Percentiles rank a stretch among this genome's conserved stretches.
These are phyloP conservation scores for Phalacrocorax aristotelis DNA, from an alignment of 2,113 vertebrate species.

Conservation along the genomic window DNA sequence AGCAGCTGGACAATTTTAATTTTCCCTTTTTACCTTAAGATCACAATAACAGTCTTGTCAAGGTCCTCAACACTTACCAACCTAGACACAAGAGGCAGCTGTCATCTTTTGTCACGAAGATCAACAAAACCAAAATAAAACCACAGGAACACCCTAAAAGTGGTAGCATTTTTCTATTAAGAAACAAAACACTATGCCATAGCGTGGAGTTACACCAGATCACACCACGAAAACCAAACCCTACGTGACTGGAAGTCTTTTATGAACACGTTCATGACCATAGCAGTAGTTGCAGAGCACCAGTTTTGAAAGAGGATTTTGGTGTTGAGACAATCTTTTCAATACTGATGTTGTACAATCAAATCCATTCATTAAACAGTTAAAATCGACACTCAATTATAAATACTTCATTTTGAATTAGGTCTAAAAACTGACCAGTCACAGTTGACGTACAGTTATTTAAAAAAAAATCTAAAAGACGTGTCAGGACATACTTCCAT, in stretches of 20 bases:
- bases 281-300: constrained; percentile 56
- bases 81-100: not conserved
- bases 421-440: constrained; percentile 65
- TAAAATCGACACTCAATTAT: constrained; percentile 51
- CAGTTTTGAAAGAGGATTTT: constrained; percentile 58
- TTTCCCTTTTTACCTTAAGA: not conserved
- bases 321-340: constrained; percentile 65
- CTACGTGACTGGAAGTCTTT: constrained; percentile 46
- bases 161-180: not conserved
- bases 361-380: constrained; percentile 64
- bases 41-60: not conserved
- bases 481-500: constrained; percentile 63
- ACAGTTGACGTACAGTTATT: constrained; percentile 49
- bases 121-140: not conserved
- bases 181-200: constrained; percentile 7
- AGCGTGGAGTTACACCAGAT: not conserved
- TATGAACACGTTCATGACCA: constrained; percentile 31
- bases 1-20: not conserved
- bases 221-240: constrained; percentile 18
- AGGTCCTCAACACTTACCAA: constrained; percentile 48
- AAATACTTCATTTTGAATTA: constrained; percentile 57
- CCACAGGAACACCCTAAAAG: not conserved
- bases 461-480: constrained; percentile 16
- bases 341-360: constrained; percentile 66
- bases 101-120: not conserved